Conservation (phyloP, 2,888 invertebrate genomes). For the Caenorhabditis sp. region DNA sequence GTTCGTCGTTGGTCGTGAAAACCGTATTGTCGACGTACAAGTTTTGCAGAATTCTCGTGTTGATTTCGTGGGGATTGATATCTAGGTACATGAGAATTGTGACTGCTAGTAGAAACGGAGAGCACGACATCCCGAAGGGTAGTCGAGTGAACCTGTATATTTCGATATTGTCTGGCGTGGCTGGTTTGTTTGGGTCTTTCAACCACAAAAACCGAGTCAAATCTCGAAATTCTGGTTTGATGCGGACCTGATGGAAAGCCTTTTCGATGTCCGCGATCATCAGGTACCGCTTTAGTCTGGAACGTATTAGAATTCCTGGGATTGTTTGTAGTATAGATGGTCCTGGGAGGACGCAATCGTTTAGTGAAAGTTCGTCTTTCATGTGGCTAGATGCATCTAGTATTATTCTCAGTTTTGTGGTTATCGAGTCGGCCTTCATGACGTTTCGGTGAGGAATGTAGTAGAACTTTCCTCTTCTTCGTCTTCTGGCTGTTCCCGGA, state of each 20-base stretch:
- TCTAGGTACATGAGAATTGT: slow-evolving; percentile 31
- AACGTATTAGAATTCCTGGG: slow-evolving; percentile 41
- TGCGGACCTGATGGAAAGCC: slow-evolving; percentile 64
- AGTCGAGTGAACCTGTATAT: slow-evolving; percentile 54
- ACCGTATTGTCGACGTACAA: slow-evolving; percentile 28
- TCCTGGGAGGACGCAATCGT: slow-evolving; percentile 54
- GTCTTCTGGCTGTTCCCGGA: neutral
- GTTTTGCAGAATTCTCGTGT: neutral
- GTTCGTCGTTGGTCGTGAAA: neutral
- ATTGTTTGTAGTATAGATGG: slow-evolving; percentile 39
- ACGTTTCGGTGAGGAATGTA: slow-evolving; percentile 58
- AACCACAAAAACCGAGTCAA: slow-evolving; percentile 59
- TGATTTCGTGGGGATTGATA: neutral
- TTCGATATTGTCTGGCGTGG: slow-evolving; percentile 51
- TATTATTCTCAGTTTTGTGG: slow-evolving; percentile 57
- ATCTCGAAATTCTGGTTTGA: slow-evolving; percentile 53
- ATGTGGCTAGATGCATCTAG: slow-evolving; percentile 46
- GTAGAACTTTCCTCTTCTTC: neutral
- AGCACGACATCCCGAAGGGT: slow-evolving; percentile 60
- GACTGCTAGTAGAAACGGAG: slow-evolving; percentile 57
- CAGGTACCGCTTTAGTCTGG: slow-evolving; percentile 15
- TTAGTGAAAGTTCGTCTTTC: slow-evolving; percentile 33
- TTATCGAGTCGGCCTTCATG: slow-evolving; percentile 22
- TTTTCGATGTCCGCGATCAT: slow-evolving; percentile 65
- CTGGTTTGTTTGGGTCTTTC: slow-evolving; percentile 36